A percentile compares a stretch with the other conserved stretches of the same genome.
Evolutionary conservation across 2,888 invertebrate genomes (phyloP).

Genomic region (Auanema sp.): DNA sequence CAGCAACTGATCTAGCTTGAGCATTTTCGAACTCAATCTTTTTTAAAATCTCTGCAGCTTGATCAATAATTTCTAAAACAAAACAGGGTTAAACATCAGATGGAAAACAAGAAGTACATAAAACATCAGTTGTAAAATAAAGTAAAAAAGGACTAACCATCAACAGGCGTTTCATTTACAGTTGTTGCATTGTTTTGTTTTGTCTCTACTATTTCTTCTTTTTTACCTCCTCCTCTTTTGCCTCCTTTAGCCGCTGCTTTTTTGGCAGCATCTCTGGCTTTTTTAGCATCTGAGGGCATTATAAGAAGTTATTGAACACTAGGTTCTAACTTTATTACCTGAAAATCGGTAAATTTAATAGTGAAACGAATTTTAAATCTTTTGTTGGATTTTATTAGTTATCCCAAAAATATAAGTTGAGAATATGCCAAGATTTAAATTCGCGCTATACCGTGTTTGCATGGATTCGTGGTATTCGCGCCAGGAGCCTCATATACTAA

Average conservation of each 20-base stretch:
- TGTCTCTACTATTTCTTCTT: slow-evolving; percentile 8
- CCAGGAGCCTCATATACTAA: too few relatives aligned
- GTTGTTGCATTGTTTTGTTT: slow-evolving; percentile 4
- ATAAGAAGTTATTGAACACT: slow-evolving; percentile 11
- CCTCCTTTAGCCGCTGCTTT: slow-evolving; percentile 71
- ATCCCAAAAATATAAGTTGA: too few relatives aligned
- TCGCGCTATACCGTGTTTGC: too few relatives aligned
- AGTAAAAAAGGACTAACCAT: slow-evolving; percentile 12
- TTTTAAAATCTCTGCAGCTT: slow-evolving; percentile 60
- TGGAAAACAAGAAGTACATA: slow-evolving; percentile 2
- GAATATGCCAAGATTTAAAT: too few relatives aligned
- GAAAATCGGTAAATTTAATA: slow-evolving; percentile 3
- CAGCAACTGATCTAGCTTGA: slow-evolving; percentile 89
- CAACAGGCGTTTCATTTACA: slow-evolving; percentile 25
- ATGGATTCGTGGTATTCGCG: too few relatives aligned
- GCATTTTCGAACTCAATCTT: slow-evolving; percentile 80
- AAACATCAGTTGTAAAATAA: neutral
- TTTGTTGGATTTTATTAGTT: too few relatives aligned
- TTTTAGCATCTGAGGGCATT: slow-evolving; percentile 99
- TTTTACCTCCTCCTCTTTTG: slow-evolving; percentile 21
- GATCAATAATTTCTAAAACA: slow-evolving; percentile 46
- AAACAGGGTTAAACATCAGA: neutral
- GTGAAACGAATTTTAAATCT: too few relatives aligned
- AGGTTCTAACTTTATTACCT: slow-evolving; percentile 18
- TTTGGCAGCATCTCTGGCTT: slow-evolving; percentile 94